Base-by-base conservation (phyloP, 2,797 vertebrate species). In the Distichodus sexfasciatus region DNA sequence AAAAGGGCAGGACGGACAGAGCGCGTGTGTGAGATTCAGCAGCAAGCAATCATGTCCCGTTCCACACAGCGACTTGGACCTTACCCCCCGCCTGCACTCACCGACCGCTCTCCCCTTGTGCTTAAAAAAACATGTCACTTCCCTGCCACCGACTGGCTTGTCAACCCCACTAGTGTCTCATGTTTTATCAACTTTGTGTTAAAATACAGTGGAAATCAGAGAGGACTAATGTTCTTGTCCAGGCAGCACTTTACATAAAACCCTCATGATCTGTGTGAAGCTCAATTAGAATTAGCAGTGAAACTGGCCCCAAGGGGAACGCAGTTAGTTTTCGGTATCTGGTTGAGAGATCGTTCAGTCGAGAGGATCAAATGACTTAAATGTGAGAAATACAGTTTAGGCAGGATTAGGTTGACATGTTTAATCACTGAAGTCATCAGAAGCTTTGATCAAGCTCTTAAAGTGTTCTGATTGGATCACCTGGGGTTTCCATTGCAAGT, bases 31-130 rank as follows among this genome's bases (percentile, higher is more conserved):
- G 89, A 84, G 82, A 81, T 89, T 88, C 76, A 82, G 75, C 72
- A 84, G 86, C 82, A 82, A 78, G 81, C 66, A 83, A 90, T 88
- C 78, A 84, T 88, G 90, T 86, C 82, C 82, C 81, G 94, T 96
- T 96, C 95, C 95, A 90, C 89, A 91, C 87, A 75, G 75, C 93
- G 89, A 90, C 75, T 89, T 82, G 94, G 93, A 97, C 96, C 91
- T 97, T 97, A 95, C 57, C 86, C 91, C 65, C 66, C 3, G n/a
- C 26, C 69, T 85, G 82, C 85, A 81, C 82, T 75, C 71, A 36
- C 46, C 41, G 19, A 78, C 79, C 73, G 63, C 76, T 72, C 64
- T 41, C 29, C 77, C 77, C 55, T 60, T 68, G 46, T 40, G 51
- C 61, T 54, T 58, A 38, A 48, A 28, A n/a, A n/a, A 51, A 23